These are phyloP conservation scores for Gallinago jamesoni DNA, from an alignment of 2,113 vertebrate species.

Conservation along the genomic window DNA sequence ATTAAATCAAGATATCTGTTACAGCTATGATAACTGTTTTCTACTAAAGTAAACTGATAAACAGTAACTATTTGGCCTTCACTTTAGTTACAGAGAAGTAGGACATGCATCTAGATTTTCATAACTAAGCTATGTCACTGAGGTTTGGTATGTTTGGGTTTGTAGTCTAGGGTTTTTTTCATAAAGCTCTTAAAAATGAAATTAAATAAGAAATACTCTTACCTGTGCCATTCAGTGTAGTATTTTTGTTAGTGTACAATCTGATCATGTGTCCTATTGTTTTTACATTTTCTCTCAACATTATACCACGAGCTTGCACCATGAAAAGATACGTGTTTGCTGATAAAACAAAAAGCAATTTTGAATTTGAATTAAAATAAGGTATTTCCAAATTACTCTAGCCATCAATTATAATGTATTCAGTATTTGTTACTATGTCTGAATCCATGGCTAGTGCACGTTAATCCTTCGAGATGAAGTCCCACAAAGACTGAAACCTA, in stretches of 20 bases:
- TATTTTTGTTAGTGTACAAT: conserved; percentile 94
- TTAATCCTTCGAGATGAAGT: not conserved
- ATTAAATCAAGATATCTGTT: not conserved
- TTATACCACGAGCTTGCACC: conserved; percentile 97
- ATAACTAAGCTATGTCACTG: not conserved
- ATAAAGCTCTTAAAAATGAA: not conserved
- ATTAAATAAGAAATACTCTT: conserved; percentile 36
- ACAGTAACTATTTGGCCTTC: not conserved
- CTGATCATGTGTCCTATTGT: conserved; percentile 96
- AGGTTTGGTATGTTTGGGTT: not conserved
- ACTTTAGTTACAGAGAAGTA: not conserved
- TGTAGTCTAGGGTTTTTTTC: no score
- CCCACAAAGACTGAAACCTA: not conserved
- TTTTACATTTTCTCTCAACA: conserved; percentile 94
- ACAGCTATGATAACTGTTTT: not conserved
- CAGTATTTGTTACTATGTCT: not conserved
- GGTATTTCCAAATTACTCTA: not conserved
- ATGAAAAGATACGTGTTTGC: conserved; percentile 98
- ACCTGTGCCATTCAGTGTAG: conserved; percentile 94
- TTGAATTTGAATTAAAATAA: not conserved
- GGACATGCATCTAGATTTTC: not conserved
- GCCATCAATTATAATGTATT: not conserved
- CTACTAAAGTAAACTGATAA: not conserved
- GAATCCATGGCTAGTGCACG: not conserved
- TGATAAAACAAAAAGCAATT: conserved; percentile 66